phyloP scores from a whole-genome alignment of 1,140 invertebrate species.

The Aphelinus atriplicis region DNA sequence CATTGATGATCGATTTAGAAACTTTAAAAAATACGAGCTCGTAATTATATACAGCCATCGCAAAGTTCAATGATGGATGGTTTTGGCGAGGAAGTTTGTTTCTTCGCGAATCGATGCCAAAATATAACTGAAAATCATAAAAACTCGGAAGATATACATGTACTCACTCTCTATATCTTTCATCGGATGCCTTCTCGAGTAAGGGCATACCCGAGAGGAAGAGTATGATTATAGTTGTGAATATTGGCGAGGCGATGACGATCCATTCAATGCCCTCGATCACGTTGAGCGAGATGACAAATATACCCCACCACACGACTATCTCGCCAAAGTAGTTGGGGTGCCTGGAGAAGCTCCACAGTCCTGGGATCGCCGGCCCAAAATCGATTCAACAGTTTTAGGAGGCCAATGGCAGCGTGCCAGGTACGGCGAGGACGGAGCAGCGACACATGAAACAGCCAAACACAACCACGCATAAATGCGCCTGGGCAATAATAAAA shows the following conservation, averaged over 20 bases:
- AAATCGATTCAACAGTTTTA: slow-evolving; percentile 21
- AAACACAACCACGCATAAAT: background rate
- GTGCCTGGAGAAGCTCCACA: slow-evolving; percentile 91
- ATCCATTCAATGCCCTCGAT: slow-evolving; percentile 84
- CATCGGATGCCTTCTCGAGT: slow-evolving; percentile 85
- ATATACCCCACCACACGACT: slow-evolving; percentile 93
- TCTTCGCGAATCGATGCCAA: too few species aligned
- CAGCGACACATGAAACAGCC: background rate
- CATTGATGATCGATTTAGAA: too few species aligned
- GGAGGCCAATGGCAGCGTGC: background rate
- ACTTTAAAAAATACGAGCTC: too few species aligned
- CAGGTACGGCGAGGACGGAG: background rate
- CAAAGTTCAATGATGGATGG: too few species aligned
- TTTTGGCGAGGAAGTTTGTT: too few species aligned
- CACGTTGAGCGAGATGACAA: slow-evolving; percentile 87
- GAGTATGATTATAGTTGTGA: slow-evolving; percentile 87
- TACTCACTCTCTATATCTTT: slow-evolving; percentile 86
- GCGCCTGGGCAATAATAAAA: background rate
- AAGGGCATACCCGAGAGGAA: slow-evolving; percentile 89
- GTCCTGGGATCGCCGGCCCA: slow-evolving; percentile 66
- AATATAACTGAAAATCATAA: too few species aligned
- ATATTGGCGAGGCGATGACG: slow-evolving; percentile 86
- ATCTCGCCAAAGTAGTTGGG: slow-evolving; percentile 97
- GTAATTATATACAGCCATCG: too few species aligned
- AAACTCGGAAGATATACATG: background rate